Evolutionary conservation across 2,888 invertebrate genomes (phyloP), one percentile per base, ranked within the genome.

Genomic region (Venusia cambrica): DNA sequence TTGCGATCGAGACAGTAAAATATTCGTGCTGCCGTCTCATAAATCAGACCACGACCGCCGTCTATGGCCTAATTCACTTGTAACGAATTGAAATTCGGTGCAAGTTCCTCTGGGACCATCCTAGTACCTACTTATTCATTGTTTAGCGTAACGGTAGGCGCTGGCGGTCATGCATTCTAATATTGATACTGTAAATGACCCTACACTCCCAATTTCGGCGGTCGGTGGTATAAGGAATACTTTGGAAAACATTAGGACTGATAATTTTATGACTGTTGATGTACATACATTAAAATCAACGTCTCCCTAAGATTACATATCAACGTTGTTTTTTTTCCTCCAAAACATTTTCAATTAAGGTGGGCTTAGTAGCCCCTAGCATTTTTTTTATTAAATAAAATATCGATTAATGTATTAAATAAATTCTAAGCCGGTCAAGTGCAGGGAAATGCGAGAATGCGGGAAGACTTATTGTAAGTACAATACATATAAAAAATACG

Each of bases 41-140:
- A 57, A 60, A 61, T 69, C 56, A 59, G 42, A 30, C 47, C 43
- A 48, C 48, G 45, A 53, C 38, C 41, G 34, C 52, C 57, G 54
- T 54, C 60, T 47, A 54, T 46, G 62, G 54, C 62, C 62, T 66
- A 77, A 78, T 78, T 79, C 63, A 59, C 58, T 62, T 52, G 57
- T 52, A 48, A 51, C 53, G 44, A 71, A 75, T 80, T 79, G 55
- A 74, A 77, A 80, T 81, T 80, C 80, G 75, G 69, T 35, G 29
- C 72, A 54, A 62, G 78, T 66, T 71, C 73, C 75, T 48, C 43
- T 34, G 64, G 76, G 74, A 70, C 56, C 64, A 56, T 57, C 48
- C 52, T 47, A 47, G 27, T 25, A 25, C 20, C 30, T 27, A 36
- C 38, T 56, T 50, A 52, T 43, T 58, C 69, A 66, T 68, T 73